A percentile compares a stretch with the other conserved stretches of the same genome.
These are phyloP conservation scores for Perca schrenkii DNA, from an alignment of 2,113 vertebrate genomes.

Conservation along the genomic window DNA sequence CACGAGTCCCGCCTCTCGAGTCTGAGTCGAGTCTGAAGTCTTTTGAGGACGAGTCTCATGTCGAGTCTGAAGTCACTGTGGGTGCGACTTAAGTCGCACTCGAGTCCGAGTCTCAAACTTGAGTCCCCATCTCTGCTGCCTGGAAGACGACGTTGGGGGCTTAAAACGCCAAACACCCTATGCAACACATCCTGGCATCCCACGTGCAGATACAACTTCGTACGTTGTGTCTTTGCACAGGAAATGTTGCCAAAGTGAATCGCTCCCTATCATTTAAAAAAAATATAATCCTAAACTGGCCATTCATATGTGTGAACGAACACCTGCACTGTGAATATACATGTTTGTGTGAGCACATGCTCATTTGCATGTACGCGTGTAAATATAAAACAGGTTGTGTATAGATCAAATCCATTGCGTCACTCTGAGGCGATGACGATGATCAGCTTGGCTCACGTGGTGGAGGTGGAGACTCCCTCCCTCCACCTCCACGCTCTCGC, in stretches of 20 bases:
- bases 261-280: not conserved
- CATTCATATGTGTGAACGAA: not conserved
- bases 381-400: not conserved
- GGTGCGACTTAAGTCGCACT: too few relatives aligned
- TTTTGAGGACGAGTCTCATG: too few relatives aligned
- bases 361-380: not conserved
- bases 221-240: not conserved
- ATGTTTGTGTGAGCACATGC: not conserved
- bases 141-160: too few relatives aligned
- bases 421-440: slow-evolving; percentile 20
- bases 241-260: not conserved
- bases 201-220: not conserved
- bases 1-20: too few relatives aligned
- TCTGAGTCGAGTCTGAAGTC: too few relatives aligned
- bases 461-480: slow-evolving; percentile 24
- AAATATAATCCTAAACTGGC: not conserved
- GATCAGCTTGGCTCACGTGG: slow-evolving; percentile 6
- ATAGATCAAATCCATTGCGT: not conserved
- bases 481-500: slow-evolving; percentile 2
- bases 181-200: not conserved
- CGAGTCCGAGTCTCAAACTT: too few relatives aligned
- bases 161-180: too few relatives aligned
- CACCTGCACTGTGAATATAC: not conserved
- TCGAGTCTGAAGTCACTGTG: too few relatives aligned
- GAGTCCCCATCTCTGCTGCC: too few relatives aligned